Evolutionary conservation across 92 coral and sea anemone genomes (phyloP).

Genomic region (Paragorgia papillata): DNA sequence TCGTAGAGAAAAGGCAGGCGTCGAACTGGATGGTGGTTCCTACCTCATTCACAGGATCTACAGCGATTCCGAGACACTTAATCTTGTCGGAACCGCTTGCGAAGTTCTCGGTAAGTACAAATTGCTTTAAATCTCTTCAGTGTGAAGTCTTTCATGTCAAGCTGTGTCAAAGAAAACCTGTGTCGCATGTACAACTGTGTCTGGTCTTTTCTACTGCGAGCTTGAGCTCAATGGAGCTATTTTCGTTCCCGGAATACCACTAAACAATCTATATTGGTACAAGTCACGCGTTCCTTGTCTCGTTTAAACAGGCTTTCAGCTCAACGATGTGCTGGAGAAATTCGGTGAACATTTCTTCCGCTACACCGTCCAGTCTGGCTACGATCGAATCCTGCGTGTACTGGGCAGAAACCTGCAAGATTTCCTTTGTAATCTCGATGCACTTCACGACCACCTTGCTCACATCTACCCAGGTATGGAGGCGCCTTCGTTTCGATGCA

Average conservation of each 20-base stretch:
- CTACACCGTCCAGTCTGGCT: slow-evolving; percentile 93
- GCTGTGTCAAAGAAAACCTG: no score
- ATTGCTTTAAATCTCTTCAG: background rate
- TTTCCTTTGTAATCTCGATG: slow-evolving; percentile 95
- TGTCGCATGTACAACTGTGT: no score
- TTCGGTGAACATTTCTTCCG: slow-evolving; percentile 95
- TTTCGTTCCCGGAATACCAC: no score
- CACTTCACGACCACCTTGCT: slow-evolving; percentile 96
- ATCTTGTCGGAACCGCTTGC: slow-evolving; percentile 80
- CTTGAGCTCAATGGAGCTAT: no score
- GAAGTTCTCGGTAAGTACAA: slow-evolving; percentile 77
- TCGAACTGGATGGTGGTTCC: slow-evolving; percentile 93
- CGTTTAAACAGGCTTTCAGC: slow-evolving; percentile 61
- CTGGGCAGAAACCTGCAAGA: slow-evolving; percentile 96
- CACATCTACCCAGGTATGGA: slow-evolving; percentile 98
- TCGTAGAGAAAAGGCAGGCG: slow-evolving; percentile 89
- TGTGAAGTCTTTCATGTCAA: no score
- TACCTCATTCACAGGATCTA: slow-evolving; percentile 94
- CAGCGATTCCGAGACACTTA: slow-evolving; percentile 84
- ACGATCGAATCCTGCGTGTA: slow-evolving; percentile 91
- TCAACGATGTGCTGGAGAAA: slow-evolving; percentile 82
- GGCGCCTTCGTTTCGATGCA: slow-evolving; percentile 97
- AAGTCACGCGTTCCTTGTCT: background rate
- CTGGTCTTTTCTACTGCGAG: no score
- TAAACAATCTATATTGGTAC: background rate